phyloP scores from a whole-genome alignment of 1,140 invertebrate species.

The Drosophila prosaltans region DNA sequence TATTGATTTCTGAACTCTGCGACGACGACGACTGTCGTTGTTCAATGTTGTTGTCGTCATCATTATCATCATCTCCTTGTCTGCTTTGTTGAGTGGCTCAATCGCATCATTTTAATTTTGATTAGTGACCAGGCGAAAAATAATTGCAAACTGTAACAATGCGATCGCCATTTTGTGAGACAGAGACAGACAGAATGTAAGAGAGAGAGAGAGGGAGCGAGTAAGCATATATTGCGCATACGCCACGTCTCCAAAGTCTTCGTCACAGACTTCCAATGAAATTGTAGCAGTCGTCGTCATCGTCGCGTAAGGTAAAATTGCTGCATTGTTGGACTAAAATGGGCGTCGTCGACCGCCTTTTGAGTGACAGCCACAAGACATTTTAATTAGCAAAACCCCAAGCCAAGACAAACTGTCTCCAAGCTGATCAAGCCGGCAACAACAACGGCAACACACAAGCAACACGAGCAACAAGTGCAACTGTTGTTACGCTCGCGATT shows the following conservation, averaged over 20 bases:
- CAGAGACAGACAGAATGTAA: background rate
- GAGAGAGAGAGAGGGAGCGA: constrained; percentile 50
- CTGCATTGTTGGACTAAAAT: constrained; percentile 69
- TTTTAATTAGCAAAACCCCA: constrained; percentile 72
- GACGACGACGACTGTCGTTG: background rate
- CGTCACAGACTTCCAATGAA: constrained; percentile 72
- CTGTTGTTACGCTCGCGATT: constrained; percentile 67
- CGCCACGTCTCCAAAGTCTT: constrained; percentile 53
- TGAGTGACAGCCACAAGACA: constrained; percentile 78
- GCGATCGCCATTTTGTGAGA: constrained; percentile 74
- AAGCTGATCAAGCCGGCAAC: constrained; percentile 30
- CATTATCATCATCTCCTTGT: constrained; percentile 43
- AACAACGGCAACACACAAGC: constrained; percentile 18
- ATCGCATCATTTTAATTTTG: constrained; percentile 77
- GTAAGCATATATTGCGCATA: constrained; percentile 59
- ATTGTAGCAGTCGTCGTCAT: constrained; percentile 63
- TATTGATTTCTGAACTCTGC: constrained; percentile 72
- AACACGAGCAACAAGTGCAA: constrained; percentile 47
- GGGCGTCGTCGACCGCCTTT: constrained; percentile 72
- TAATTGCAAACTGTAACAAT: constrained; percentile 80
- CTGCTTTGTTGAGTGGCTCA: constrained; percentile 30
- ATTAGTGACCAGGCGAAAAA: constrained; percentile 67
- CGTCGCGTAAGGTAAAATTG: constrained; percentile 68
- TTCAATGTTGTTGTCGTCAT: constrained; percentile 20
- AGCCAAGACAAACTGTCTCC: constrained; percentile 60